Evolutionary conservation across 2,888 invertebrate genomes (phyloP).

Genomic region (Protodeltote pygarga): DNA sequence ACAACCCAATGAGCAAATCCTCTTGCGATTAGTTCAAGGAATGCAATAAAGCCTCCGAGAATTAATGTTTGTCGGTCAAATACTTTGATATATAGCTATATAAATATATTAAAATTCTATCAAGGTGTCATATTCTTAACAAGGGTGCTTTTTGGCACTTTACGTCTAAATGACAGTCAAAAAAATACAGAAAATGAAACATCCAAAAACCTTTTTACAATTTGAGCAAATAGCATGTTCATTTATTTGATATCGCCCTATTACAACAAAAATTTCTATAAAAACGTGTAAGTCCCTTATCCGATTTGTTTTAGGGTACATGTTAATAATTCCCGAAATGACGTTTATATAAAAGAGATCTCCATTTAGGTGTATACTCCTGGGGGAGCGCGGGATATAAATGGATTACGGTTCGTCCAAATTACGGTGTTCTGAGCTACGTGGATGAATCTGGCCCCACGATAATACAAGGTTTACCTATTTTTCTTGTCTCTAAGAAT

Average conservation of each 20-base stretch:
- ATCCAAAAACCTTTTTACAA: too few species aligned
- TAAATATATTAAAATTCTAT: too few species aligned
- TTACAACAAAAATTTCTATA: conserved; percentile 19
- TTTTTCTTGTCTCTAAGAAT: conserved; percentile 18
- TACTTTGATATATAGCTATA: too few species aligned
- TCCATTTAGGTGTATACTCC: conserved; percentile 35
- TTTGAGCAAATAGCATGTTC: too few species aligned
- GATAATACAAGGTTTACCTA: conserved; percentile 32
- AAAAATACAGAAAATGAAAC: too few species aligned
- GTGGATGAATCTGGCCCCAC: conserved; percentile 42
- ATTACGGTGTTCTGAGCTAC: conserved; percentile 45
- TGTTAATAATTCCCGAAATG: conserved; percentile 44
- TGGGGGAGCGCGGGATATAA: conserved; percentile 42
- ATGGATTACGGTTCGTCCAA: conserved; percentile 52
- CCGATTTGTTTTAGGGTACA: conserved; percentile 36
- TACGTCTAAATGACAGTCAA: too few species aligned
- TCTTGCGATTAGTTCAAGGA: too few species aligned
- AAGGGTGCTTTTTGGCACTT: too few species aligned
- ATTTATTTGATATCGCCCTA: conserved; percentile 15
- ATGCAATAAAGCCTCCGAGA: too few species aligned
- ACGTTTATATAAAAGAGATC: conserved; percentile 36
- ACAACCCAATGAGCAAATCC: too few species aligned
- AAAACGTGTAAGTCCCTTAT: conserved; percentile 34
- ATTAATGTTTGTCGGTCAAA: too few species aligned
- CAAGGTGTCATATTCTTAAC: too few species aligned